These are phyloP conservation scores for Triplophysa siluroides DNA, from an alignment of 2,113 vertebrate species.

Conservation along the genomic window DNA sequence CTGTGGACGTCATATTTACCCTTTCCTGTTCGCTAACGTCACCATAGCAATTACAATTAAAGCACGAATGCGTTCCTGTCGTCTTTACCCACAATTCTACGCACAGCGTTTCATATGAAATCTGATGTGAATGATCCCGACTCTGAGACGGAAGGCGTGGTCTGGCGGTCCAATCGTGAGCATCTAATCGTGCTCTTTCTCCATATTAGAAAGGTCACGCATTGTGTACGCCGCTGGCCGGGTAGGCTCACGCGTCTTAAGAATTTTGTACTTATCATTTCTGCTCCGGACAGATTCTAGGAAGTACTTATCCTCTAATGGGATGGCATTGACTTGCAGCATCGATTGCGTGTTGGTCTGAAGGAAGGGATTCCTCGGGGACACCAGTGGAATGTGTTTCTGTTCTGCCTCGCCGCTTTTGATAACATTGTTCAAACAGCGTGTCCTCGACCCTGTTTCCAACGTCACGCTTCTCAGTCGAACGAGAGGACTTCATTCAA, in stretches of 20 bases:
- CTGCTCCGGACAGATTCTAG: conserved; percentile 41
- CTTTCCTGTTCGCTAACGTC: neutral
- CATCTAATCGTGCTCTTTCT: conserved; percentile 27
- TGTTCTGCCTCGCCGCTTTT: conserved; percentile 36
- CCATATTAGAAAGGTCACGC: conserved; percentile 42
- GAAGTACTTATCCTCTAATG: conserved; percentile 58
- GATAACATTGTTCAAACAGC: conserved; percentile 48
- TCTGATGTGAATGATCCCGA: neutral
- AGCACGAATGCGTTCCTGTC: neutral
- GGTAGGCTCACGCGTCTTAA: neutral
- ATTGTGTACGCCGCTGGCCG: conserved; percentile 6
- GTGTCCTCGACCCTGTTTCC: conserved; percentile 12
- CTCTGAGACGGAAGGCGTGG: neutral
- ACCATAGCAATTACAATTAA: neutral
- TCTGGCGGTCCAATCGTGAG: conserved; percentile 20
- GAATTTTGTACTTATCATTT: conserved; percentile 52
- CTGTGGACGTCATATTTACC: neutral
- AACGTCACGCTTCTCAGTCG: conserved; percentile 14
- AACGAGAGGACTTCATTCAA: conserved; percentile 19
- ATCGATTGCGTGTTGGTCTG: conserved; percentile 56
- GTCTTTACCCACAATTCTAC: neutral
- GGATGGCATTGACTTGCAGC: conserved; percentile 50
- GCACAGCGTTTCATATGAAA: neutral
- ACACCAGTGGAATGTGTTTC: conserved; percentile 25
- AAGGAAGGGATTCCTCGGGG: conserved; percentile 36